Conservation (phyloP, 1,140 invertebrate species). For the Drosophila mojavensis region DNA sequence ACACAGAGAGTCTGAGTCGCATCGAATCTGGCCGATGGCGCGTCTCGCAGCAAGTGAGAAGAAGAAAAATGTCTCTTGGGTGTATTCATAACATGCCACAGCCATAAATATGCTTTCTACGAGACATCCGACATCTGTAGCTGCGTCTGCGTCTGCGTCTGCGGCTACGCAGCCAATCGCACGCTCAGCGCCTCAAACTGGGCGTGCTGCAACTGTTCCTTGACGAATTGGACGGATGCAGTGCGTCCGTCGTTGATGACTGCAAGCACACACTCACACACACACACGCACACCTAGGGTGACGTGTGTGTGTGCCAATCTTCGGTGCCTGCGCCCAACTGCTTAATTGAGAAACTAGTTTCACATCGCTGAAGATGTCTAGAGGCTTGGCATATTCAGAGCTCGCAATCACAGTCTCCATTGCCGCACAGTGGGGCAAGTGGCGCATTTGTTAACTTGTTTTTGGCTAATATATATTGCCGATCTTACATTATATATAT, state of each 20-base stretch:
- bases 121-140: slow-evolving; percentile 65
- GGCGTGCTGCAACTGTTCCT: slow-evolving; percentile 70
- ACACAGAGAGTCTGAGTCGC: background rate
- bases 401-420: slow-evolving; percentile 18
- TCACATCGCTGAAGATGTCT: slow-evolving; percentile 45
- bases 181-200: slow-evolving; percentile 57
- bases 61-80: slow-evolving; percentile 81
- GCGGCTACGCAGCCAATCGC: slow-evolving; percentile 55
- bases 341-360: slow-evolving; percentile 80
- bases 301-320: slow-evolving; percentile 33
- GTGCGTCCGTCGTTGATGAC: slow-evolving; percentile 53
- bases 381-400: slow-evolving; percentile 29
- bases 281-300: slow-evolving; percentile 11
- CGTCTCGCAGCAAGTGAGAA: slow-evolving; percentile 51
- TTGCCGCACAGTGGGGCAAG: slow-evolving; percentile 32
- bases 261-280: slow-evolving; percentile 13
- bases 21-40: slow-evolving; percentile 11
- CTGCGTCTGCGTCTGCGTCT: slow-evolving; percentile 17
- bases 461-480: too few species aligned
- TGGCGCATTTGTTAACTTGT: too few species aligned
- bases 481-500: too few species aligned
- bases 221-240: slow-evolving; percentile 80
- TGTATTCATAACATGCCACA: slow-evolving; percentile 80
- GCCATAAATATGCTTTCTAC: slow-evolving; percentile 78
- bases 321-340: slow-evolving; percentile 24